Evolutionary conservation across 2,113 vertebrate species (phyloP), one percentile per base, ranked within the genome.

Genomic region (Datnioides undecimradiatus): DNA sequence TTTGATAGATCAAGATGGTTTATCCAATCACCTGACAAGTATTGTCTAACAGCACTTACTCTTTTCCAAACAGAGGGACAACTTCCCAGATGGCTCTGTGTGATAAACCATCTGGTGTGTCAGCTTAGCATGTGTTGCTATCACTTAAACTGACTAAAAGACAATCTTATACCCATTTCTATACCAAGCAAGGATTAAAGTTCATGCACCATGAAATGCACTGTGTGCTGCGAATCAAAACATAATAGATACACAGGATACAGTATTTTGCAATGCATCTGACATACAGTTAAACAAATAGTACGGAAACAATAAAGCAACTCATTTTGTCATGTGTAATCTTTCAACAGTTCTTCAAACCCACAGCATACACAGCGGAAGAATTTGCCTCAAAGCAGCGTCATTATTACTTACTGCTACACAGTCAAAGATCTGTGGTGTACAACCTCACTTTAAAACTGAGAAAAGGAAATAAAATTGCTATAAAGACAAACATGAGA

Each of bases 111-210:
- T n/a, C n/a, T n/a, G n/a, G n/a, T n/a, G n/a, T n/a, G n/a, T n/a
- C n/a, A n/a, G n/a, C n/a, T n/a, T n/a, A n/a, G n/a, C n/a, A n/a
- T n/a, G n/a, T 73, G 27, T 48, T 45, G 25, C 2, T 38, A 58
- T 57, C 46, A 69, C 41, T 4, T 79, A 54, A 49, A 59, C 34
- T 29, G 74, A 69, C 78, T 41, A 51, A 41, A 63, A 77, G 11
- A 43, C 51, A 45, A 31, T 55, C 31, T 40, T 52, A 34, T 12
- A 43, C 0, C n/a, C 52, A 19, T 71, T 64, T 74, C 60, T 13
- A 2, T 46, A 66, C 25, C 17, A 59, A 58, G 23, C 21, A 41
- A 72, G 52, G 49, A 67, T 65, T 19, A 73, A 49, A 74, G 60
- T 43, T 36, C 6, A 48, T 46, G 38, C 34, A 19, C 49, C 40